Evolutionary conservation across 2,888 invertebrate species (phyloP).

Genomic region (Plusia festucae): DNA sequence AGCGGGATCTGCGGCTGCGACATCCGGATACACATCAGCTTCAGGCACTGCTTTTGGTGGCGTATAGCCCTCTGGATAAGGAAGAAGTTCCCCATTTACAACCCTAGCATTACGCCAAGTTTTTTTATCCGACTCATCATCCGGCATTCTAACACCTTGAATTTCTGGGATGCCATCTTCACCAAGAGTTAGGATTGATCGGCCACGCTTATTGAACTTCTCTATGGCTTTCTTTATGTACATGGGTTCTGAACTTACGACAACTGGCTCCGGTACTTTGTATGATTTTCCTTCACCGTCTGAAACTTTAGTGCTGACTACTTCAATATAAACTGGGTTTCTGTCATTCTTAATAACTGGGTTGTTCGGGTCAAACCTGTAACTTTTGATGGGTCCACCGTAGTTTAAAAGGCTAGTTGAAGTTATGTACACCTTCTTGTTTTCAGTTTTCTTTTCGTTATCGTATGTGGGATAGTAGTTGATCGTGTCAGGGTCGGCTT

Average conservation of each 20-base stretch:
- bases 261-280: slow-evolving; percentile 91
- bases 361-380: slow-evolving; percentile 85
- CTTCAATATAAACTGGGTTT: slow-evolving; percentile 88
- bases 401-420: slow-evolving; percentile 83
- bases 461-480: slow-evolving; percentile 86
- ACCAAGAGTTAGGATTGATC: slow-evolving; percentile 91
- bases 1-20: slow-evolving; percentile 71
- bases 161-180: slow-evolving; percentile 94
- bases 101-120: slow-evolving; percentile 97
- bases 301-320: slow-evolving; percentile 85
- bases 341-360: slow-evolving; percentile 88
- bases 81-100: slow-evolving; percentile 94
- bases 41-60: slow-evolving; percentile 90
- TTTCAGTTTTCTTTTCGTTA: slow-evolving; percentile 81
- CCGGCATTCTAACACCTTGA: slow-evolving; percentile 94
- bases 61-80: slow-evolving; percentile 92
- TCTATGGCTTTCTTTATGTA: slow-evolving; percentile 88
- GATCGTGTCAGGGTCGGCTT: slow-evolving; percentile 79
- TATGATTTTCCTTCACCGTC: slow-evolving; percentile 83
- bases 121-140: slow-evolving; percentile 94
- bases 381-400: slow-evolving; percentile 81
- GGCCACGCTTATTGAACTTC: slow-evolving; percentile 89
- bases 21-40: slow-evolving; percentile 87
- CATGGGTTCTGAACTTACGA: slow-evolving; percentile 91
- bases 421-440: slow-evolving; percentile 86